phyloP scores from a whole-genome alignment of 2,797 vertebrate species.

The Falco biarmicus region DNA sequence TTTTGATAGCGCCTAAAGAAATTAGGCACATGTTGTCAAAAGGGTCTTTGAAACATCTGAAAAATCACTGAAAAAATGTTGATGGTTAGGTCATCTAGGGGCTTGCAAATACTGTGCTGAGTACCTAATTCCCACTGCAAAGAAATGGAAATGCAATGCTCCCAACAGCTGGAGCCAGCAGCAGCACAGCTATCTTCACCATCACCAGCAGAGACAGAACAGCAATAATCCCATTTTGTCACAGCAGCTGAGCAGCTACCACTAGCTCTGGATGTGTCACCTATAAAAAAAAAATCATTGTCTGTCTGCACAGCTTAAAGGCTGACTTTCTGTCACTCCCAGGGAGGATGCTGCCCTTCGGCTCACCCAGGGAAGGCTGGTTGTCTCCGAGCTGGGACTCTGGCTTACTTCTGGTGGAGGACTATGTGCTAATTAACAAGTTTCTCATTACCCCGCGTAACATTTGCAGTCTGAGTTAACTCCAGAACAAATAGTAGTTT shows the following conservation, averaged over 20 bases:
- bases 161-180: background rate
- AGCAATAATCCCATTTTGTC: background rate
- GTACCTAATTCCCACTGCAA: background rate
- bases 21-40: background rate
- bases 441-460: accelerated
- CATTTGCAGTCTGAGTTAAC: background rate
- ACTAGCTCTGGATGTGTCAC: background rate
- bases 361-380: background rate
- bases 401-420: background rate
- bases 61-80: background rate
- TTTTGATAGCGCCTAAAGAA: background rate
- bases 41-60: background rate
- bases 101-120: background rate
- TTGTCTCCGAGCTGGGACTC: background rate
- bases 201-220: background rate
- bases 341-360: background rate
- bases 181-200: background rate
- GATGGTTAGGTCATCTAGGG: background rate
- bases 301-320: background rate
- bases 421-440: accelerated
- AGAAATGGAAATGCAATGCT: background rate
- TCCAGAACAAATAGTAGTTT: background rate
- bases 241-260: background rate
- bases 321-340: background rate
- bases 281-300: background rate